Conservation (phyloP, 2,797 vertebrate species). For the Bradypodion pumilum region DNA sequence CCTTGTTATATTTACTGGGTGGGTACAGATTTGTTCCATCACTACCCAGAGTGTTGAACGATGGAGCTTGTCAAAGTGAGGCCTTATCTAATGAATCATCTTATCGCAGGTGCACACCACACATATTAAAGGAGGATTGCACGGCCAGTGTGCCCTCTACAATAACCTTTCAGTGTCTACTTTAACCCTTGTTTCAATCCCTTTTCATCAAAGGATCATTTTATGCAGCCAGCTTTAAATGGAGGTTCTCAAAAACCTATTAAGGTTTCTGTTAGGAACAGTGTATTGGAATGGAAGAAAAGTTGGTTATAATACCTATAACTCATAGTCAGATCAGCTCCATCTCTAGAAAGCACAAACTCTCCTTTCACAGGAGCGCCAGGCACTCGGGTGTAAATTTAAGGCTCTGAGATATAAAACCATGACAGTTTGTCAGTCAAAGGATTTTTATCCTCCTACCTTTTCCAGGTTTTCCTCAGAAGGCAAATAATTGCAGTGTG, state of each 20-base stretch:
- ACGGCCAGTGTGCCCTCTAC: conserved; percentile 90
- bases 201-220: conserved; percentile 85
- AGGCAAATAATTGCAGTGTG: conserved; percentile 23
- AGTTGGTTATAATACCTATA: conserved; percentile 76
- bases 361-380: background rate
- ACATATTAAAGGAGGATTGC: conserved; percentile 95
- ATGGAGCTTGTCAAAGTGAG: conserved; percentile 96
- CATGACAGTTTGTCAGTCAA: conserved; percentile 13
- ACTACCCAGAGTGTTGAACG: conserved; percentile 97
- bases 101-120: conserved; percentile 95
- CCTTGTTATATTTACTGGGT: conserved; percentile 97
- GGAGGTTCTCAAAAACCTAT: conserved; percentile 78
- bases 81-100: conserved; percentile 99
- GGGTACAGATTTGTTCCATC: conserved; percentile 96
- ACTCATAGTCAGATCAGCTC: conserved; percentile 69
- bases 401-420: conserved; percentile 48
- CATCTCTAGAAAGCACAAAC: conserved; percentile 50
- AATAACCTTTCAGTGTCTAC: conserved; percentile 89
- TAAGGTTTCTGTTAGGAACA: conserved; percentile 76
- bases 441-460: background rate
- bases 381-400: conserved; percentile 44
- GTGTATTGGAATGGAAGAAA: conserved; percentile 70
- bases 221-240: conserved; percentile 81
- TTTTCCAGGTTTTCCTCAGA: conserved; percentile 21
- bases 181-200: conserved; percentile 89